Evolutionary conservation across 2,797 vertebrate species (phyloP), one percentile per base, ranked within the genome.

Genomic region (Steatocranus sp.): DNA sequence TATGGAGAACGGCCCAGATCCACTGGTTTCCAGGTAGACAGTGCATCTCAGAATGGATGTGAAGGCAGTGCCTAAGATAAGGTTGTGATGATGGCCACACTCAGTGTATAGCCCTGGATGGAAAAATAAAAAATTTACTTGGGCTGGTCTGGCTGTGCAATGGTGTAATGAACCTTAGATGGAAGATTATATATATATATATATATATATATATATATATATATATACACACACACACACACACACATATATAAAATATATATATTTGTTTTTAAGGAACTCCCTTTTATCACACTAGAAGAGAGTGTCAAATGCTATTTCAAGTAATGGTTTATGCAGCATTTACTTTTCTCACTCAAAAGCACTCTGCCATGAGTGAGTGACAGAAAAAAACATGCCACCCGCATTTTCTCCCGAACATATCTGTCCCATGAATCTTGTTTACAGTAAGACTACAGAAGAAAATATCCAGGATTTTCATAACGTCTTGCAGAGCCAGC

Each of bases 181-280:
- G n/a, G 10, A 50, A 20, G 10, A n/a, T n/a, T n/a, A 12, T 0
- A 23, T 0, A 20, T 0, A 43, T 0, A 3, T 1, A 17, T 1
- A 8, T 1, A 11, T 5, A 11, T 1, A 12, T 1, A 12, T 6
- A 41, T 0, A 43, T 0, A 41, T 0, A 38, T 1, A 5, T 2
- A 38, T 11, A 12, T 6, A 38, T 1, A 2, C 0, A 6, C 1
- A 38, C 1, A 38, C 2, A 38, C 3, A 43, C n/a, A n/a, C n/a
- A n/a, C n/a, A n/a, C n/a, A n/a, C n/a, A n/a, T n/a, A n/a, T n/a
- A n/a, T n/a, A n/a, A n/a, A n/a, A n/a, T 1, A 2, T 15, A 36
- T 1, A 43, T 15, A 46, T 46, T 46, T 46, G 15, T n/a, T n/a
- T n/a, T 49, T 49, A 23, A 38, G n/a, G 8, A 41, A 9, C 12